phyloP scores from a whole-genome alignment of 2,888 invertebrate species.

The Dasypolia templi region DNA sequence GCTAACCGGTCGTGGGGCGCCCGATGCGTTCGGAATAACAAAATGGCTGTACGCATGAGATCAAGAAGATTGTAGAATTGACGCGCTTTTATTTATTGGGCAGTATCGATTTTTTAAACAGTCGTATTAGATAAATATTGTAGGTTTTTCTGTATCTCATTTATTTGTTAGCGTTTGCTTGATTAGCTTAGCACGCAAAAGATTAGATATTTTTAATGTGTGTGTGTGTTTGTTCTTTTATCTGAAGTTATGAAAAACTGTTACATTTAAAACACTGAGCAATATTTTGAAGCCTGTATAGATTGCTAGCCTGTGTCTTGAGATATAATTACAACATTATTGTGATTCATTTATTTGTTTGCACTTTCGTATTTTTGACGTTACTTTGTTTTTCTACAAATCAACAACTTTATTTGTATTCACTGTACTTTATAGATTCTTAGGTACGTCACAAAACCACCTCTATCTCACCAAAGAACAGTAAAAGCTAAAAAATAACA shows the following conservation, averaged over 20 bases:
- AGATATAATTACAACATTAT: neutral
- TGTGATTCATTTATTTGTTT: neutral
- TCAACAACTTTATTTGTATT: neutral
- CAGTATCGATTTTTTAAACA: slow-evolving; percentile 3
- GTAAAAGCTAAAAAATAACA: slow-evolving; percentile 40
- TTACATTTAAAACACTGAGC: neutral
- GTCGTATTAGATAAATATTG: slow-evolving; percentile 19
- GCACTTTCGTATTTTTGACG: too few species aligned
- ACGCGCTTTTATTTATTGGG: slow-evolving; percentile 34
- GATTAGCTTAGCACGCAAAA: neutral
- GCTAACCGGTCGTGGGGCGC: slow-evolving; percentile 84
- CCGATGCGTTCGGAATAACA: slow-evolving; percentile 84
- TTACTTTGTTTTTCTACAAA: neutral
- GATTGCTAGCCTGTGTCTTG: neutral
- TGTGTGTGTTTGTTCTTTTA: too few species aligned
- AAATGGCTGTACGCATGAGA: slow-evolving; percentile 75
- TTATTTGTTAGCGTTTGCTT: neutral
- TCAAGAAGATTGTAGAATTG: slow-evolving; percentile 61
- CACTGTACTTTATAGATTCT: slow-evolving; percentile 23
- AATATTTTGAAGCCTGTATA: neutral
- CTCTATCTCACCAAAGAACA: slow-evolving; percentile 30
- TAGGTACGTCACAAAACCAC: neutral
- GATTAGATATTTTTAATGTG: neutral
- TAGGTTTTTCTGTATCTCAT: neutral
- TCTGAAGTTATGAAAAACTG: neutral